These are phyloP conservation scores for Bilobella aurantiaca DNA, from an alignment of 1,140 invertebrate species.

Conservation along the genomic window DNA sequence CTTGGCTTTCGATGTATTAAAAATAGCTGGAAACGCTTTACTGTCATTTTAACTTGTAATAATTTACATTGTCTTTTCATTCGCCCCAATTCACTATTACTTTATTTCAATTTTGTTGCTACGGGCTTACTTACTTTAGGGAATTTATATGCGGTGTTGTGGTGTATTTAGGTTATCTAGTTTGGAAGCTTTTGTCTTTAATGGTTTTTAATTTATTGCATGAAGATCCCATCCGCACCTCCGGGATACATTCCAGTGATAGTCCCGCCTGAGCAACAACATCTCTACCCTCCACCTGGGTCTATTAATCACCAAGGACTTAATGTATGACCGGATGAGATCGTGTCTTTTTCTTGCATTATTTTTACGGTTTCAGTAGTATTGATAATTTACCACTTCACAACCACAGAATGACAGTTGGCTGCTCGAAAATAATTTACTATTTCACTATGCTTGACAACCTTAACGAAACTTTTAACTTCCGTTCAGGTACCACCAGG, in stretches of 20 bases:
- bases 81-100: no score
- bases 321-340: constrained; percentile 11
- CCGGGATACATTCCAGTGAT: constrained; percentile 24
- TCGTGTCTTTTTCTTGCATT: constrained; percentile 1
- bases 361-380: not conserved
- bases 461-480: not conserved
- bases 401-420: not conserved
- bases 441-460: not conserved
- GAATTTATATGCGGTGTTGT: no score
- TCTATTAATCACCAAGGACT: constrained; percentile 14
- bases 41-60: no score
- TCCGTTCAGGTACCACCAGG: not conserved
- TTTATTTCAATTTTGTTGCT: no score
- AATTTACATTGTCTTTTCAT: no score
- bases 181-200: constrained; percentile 1
- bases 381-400: not conserved
- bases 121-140: no score
- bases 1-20: no score
- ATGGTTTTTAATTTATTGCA: not conserved
- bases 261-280: constrained; percentile 21
- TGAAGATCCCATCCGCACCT: constrained; percentile 31
- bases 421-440: not conserved
- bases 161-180: no score
- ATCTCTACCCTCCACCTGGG: constrained; percentile 20
- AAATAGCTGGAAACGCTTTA: no score